These are phyloP conservation scores for Clostera curtula DNA, from an alignment of 2,888 invertebrate species.

Conservation along the genomic window DNA sequence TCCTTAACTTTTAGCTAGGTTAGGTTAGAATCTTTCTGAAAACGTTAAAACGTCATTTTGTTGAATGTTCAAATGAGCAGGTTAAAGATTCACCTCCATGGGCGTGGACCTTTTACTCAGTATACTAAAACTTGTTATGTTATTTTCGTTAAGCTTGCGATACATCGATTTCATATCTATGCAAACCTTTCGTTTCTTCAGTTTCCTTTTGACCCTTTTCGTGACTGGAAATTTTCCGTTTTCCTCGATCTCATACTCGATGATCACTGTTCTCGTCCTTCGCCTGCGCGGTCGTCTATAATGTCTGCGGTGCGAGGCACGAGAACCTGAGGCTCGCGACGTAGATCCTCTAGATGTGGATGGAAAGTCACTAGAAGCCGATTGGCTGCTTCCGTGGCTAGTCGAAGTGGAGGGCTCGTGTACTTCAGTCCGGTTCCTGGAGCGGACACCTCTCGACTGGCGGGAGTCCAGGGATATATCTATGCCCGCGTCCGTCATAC, in stretches of 20 bases:
- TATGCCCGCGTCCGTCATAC: conserved; percentile 28
- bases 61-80: too few species aligned
- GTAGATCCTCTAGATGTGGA: conserved; percentile 24
- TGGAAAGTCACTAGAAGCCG: conserved; percentile 19
- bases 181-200: conserved; percentile 49
- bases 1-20: too few species aligned
- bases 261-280: conserved; percentile 75
- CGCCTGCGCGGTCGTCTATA: conserved; percentile 45
- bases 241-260: conserved; percentile 79
- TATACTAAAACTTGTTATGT: too few species aligned
- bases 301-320: conserved; percentile 22
- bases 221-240: conserved; percentile 78
- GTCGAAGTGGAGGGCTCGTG: conserved; percentile 43
- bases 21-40: too few species aligned
- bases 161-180: too few species aligned
- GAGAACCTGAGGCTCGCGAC: conserved; percentile 9
- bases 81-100: too few species aligned
- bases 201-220: conserved; percentile 57
- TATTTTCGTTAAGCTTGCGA: too few species aligned
- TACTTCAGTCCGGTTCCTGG: conserved; percentile 15
- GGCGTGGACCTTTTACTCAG: too few species aligned
- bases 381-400: conserved; percentile 18
- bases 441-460: conserved; percentile 9
- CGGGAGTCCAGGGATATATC: conserved; percentile 9
- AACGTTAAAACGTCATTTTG: too few species aligned